phyloP scores from a whole-genome alignment of 2,797 vertebrate species.

The Delichon dasypus region DNA sequence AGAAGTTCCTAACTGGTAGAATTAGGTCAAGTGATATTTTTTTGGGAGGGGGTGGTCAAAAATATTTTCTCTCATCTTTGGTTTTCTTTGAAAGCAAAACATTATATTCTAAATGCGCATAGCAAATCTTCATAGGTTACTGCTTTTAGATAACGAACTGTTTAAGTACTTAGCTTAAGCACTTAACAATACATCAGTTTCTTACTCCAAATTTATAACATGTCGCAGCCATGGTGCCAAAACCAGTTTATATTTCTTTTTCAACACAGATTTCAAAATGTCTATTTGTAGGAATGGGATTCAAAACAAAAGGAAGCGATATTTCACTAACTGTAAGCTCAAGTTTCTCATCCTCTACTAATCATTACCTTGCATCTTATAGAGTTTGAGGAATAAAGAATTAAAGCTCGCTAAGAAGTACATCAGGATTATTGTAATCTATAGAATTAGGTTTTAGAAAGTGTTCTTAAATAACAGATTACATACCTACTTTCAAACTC shows the following conservation, averaged over 20 bases:
- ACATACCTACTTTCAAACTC: background rate
- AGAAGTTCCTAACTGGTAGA: slow-evolving; percentile 21
- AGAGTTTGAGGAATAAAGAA: background rate
- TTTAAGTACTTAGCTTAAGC: slow-evolving; percentile 37
- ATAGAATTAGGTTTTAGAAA: background rate
- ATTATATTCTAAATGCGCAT: slow-evolving; percentile 7
- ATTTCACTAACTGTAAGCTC: background rate
- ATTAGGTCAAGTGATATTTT: slow-evolving; percentile 1
- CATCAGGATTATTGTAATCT: background rate
- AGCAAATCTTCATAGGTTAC: slow-evolving; percentile 47
- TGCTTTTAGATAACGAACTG: slow-evolving; percentile 50
- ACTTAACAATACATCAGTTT: slow-evolving; percentile 54
- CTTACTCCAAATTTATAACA: slow-evolving; percentile 50
- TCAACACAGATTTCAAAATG: background rate
- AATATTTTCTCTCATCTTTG: background rate
- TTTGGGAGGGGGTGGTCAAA: background rate
- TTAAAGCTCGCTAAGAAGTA: background rate
- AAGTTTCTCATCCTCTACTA: background rate
- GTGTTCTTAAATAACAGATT: background rate
- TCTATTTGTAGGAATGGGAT: background rate
- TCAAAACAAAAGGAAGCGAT: background rate
- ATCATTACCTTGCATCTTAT: background rate
- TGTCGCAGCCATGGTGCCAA: slow-evolving; percentile 15
- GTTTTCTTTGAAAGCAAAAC: slow-evolving; percentile 51
- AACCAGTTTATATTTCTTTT: background rate